Evolutionary conservation across 2,888 invertebrate species (phyloP).

Genomic region (Leucophenga montana): DNA sequence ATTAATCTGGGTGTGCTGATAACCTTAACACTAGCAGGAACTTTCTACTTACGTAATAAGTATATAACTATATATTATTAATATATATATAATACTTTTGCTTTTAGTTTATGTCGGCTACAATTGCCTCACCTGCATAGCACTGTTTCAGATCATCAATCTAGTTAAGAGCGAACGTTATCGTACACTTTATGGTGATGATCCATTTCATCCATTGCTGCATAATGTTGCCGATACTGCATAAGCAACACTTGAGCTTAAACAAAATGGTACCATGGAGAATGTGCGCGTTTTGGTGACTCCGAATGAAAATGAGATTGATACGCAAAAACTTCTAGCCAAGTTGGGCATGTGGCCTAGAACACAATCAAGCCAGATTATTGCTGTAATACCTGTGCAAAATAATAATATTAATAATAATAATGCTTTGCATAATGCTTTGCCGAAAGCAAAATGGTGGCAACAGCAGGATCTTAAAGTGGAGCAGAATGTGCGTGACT

Average conservation of each 20-base stretch:
- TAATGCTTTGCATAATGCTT: background rate
- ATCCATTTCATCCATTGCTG: slow-evolving; percentile 60
- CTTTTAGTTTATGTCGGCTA: slow-evolving; percentile 66
- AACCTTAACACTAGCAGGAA: slow-evolving; percentile 64
- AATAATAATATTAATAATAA: too few species aligned
- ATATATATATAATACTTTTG: background rate
- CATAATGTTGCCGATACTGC: background rate
- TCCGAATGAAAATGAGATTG: slow-evolving; percentile 61
- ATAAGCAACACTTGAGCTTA: slow-evolving; percentile 34
- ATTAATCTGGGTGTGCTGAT: slow-evolving; percentile 67
- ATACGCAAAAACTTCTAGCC: slow-evolving; percentile 60
- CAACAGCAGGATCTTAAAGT: slow-evolving; percentile 34
- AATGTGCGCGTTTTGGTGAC: slow-evolving; percentile 60
- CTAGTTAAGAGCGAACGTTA: slow-evolving; percentile 63
- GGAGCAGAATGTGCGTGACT: background rate
- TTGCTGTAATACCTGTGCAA: slow-evolving; percentile 52
- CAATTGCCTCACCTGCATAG: slow-evolving; percentile 63
- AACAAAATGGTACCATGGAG: slow-evolving; percentile 41
- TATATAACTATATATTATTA: background rate
- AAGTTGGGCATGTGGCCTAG: slow-evolving; percentile 52
- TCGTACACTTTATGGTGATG: slow-evolving; percentile 66
- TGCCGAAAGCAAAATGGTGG: slow-evolving; percentile 50
- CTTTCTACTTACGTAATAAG: slow-evolving; percentile 66
- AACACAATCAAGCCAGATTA: slow-evolving; percentile 36
- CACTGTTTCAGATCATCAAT: slow-evolving; percentile 67